These are phyloP conservation scores for Calycopis cecrops DNA, from an alignment of 1,140 invertebrate species.

Conservation along the genomic window DNA sequence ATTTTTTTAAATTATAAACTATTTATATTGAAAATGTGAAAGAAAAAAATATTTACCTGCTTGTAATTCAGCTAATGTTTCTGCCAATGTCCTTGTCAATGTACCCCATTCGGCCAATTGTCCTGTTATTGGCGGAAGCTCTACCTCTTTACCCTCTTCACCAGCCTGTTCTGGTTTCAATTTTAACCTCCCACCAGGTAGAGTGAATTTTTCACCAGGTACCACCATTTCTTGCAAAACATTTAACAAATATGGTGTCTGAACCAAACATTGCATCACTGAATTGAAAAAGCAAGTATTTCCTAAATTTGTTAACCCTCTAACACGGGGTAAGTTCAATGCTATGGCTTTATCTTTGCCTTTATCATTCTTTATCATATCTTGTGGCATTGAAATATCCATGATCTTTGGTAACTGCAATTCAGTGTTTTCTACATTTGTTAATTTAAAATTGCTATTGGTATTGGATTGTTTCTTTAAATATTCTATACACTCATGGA, in stretches of 20 bases:
- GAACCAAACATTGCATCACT: slow-evolving; percentile 92
- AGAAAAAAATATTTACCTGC: slow-evolving; percentile 41
- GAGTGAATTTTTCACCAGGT: slow-evolving; percentile 80
- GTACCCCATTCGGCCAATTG: slow-evolving; percentile 82
- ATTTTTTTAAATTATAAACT: no score
- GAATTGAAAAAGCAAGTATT: slow-evolving; percentile 99
- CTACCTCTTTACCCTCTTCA: slow-evolving; percentile 55
- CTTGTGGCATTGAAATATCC: slow-evolving; percentile 45
- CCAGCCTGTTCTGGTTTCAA: slow-evolving; percentile 48
- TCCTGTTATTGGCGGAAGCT: slow-evolving; percentile 80
- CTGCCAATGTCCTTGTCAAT: slow-evolving; percentile 80
- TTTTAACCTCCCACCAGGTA: slow-evolving; percentile 82
- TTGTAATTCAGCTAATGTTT: slow-evolving; percentile 83
- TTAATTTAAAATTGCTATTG: slow-evolving; percentile 41
- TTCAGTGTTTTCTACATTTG: slow-evolving; percentile 50
- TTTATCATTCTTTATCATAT: slow-evolving; percentile 54
- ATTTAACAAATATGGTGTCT: slow-evolving; percentile 87
- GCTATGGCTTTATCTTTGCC: slow-evolving; percentile 54
- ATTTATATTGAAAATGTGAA: no score
- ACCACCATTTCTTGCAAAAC: slow-evolving; percentile 82
- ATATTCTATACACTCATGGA: slow-evolving; percentile 79
- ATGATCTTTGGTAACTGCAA: slow-evolving; percentile 31
- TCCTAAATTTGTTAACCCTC: slow-evolving; percentile 90
- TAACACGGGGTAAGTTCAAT: slow-evolving; percentile 70
- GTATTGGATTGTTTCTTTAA: slow-evolving; percentile 74